Conservation (phyloP, 2,888 invertebrate species). For the Tachystola acroxantha region DNA sequence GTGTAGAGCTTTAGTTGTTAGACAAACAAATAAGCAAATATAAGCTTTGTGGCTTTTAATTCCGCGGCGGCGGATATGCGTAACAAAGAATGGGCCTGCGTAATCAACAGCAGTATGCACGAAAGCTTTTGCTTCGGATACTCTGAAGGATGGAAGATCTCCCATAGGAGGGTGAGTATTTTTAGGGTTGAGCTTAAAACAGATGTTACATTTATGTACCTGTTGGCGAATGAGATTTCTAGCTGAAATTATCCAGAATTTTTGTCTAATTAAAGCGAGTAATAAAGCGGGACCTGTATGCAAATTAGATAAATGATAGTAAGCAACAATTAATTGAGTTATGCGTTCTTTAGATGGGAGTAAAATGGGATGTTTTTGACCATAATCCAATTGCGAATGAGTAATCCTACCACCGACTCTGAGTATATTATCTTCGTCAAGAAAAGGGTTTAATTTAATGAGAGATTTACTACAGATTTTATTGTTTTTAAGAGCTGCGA, state of each 20-base stretch:
- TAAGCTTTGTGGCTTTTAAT: too few species aligned
- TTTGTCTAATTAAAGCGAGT: constrained; percentile 3
- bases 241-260: constrained; percentile 6
- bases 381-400: too few species aligned
- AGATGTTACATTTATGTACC: constrained; percentile 6
- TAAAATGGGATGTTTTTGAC: too few species aligned
- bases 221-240: constrained; percentile 2
- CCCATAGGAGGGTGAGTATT: constrained; percentile 4
- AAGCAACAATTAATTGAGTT: too few species aligned
- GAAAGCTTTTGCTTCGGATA: constrained; percentile 8
- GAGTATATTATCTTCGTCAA: too few species aligned
- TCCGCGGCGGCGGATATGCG: constrained; percentile 1
- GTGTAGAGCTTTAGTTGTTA: constrained; percentile 24
- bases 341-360: too few species aligned
- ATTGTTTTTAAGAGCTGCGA: too few species aligned
- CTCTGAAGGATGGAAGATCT: constrained; percentile 4
- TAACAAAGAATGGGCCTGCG: constrained; percentile 9
- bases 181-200: constrained; percentile 3
- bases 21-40: constrained; percentile 12
- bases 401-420: too few species aligned
- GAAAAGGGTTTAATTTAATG: too few species aligned
- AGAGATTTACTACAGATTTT: too few species aligned
- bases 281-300: too few species aligned
- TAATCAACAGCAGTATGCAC: constrained; percentile 8
- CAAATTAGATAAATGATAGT: too few species aligned